Base-by-base conservation (phyloP, 1,140 invertebrate species). In the Triops cancriformis region DNA sequence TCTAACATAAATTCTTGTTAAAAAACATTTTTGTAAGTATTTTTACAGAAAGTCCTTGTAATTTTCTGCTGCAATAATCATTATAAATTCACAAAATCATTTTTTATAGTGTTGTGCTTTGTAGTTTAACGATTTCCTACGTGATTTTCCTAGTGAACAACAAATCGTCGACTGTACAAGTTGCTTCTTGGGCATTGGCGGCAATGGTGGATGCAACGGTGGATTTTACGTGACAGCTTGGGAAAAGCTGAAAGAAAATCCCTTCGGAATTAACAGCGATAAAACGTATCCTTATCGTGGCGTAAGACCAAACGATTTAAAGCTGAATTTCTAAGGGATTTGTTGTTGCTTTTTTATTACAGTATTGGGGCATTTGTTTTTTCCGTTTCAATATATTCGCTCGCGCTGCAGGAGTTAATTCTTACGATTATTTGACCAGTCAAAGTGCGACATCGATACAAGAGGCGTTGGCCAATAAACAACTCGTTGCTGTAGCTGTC, bases 141-240 rank as follows among this genome's bases (percentile, higher is more conserved):
- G n/a, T n/a, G n/a, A n/a, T n/a, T 64, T 9, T 18, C 51, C 18
- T 0, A 90, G 89, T 37, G 88, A 89, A 73, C 90, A 91, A 80
- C 88, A 90, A 72, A 82, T 91, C 0, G 84, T 91, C 0, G 90
- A 91, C 81, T 91, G 90, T 73, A 87, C 87, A 12, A 75, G 51
- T n/a, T 31, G 75, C 77, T 86, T 23, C 51, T 18, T 64, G 9
- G 23, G 18, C 51, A 4, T 37, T 4, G 9, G 84, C 77, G 88
- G 88, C 6, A 90, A 91, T 82, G 78, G 83, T 26, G 93, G 92
- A 3, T 94, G 92, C 82, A 83, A 87, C 64, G 92, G 92, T 72
- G 92, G 91, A 11, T 83, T 87, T 12, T 73, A 76, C 26, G 27
- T 14, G 5, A 28, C 18, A 41, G 78, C 74, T 1, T 79, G 78